Evolutionary conservation across 1,140 invertebrate genomes (phyloP).

Genomic region (Formica exsecta): DNA sequence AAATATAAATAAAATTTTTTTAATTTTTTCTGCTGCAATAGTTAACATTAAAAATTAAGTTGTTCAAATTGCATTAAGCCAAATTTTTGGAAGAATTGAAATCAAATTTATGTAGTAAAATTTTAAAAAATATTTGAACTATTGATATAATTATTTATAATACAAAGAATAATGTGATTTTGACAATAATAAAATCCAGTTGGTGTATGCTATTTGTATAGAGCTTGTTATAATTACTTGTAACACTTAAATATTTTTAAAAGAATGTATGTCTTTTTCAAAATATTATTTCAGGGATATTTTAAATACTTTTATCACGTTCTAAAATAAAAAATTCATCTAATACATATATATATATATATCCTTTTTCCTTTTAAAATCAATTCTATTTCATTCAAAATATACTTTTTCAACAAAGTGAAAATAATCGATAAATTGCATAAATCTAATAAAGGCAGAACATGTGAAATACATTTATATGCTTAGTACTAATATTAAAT

Average conservation of each 20-base stretch:
- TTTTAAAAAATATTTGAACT: neutral
- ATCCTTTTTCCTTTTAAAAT: neutral
- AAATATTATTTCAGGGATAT: slow-evolving; percentile 47
- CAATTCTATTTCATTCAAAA: neutral
- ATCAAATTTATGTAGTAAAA: neutral
- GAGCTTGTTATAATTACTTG: neutral
- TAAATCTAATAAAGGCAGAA: slow-evolving; percentile 12
- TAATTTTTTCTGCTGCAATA: neutral
- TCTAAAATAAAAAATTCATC: neutral
- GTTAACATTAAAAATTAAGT: neutral
- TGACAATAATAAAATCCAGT: slow-evolving; percentile 1
- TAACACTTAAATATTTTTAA: neutral
- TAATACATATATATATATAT: neutral
- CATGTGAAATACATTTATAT: neutral
- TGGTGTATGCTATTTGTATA: neutral
- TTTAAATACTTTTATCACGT: slow-evolving; percentile 15
- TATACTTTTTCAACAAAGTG: slow-evolving; percentile 10
- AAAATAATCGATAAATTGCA: slow-evolving; percentile 22
- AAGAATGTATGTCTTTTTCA: slow-evolving; percentile 15
- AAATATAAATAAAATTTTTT: neutral
- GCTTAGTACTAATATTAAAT: slow-evolving; percentile 2
- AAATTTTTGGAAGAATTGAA: neutral
- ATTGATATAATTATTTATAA: slow-evolving; percentile 16
- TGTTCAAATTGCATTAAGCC: neutral
- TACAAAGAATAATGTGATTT: neutral